Percentiles rank a stretch among this genome's conserved stretches.
These are phyloP conservation scores for Athalia cordata DNA, from an alignment of 2,888 invertebrate genomes.

Conservation along the genomic window DNA sequence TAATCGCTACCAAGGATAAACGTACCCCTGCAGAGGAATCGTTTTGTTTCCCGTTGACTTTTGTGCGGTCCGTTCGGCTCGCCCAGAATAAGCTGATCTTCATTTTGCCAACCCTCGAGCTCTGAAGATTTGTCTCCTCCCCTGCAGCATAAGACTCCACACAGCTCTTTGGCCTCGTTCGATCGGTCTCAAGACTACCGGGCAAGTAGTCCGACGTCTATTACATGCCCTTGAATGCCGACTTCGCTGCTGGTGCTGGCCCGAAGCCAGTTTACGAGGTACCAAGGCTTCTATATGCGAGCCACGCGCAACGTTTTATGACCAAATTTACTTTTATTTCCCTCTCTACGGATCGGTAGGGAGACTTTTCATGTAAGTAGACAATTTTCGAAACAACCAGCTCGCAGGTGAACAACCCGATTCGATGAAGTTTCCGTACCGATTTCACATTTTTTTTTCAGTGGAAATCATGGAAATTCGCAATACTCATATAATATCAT, in stretches of 20 bases:
- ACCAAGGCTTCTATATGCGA: slow-evolving; percentile 33
- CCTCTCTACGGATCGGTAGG: not conserved
- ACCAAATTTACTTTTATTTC: slow-evolving; percentile 2
- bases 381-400: not conserved
- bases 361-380: not conserved
- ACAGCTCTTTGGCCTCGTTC: slow-evolving; percentile 13
- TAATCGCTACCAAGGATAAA: not conserved
- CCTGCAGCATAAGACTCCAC: not conserved
- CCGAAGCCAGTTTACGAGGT: slow-evolving; percentile 42
- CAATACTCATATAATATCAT: not conserved
- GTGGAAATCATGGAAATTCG: not conserved
- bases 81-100: slow-evolving; percentile 6
- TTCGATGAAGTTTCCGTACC: not conserved
- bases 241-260: slow-evolving; percentile 42
- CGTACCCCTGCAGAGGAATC: slow-evolving; percentile 11
- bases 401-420: not conserved
- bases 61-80: not conserved
- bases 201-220: slow-evolving; percentile 45
- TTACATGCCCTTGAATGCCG: slow-evolving; percentile 39
- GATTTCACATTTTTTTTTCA: not conserved
- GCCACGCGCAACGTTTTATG: slow-evolving; percentile 42
- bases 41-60: slow-evolving; percentile 3
- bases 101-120: not conserved
- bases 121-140: not conserved
- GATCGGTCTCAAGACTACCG: slow-evolving; percentile 39